Conservation (phyloP, 2,113 vertebrate species). For the Megaceryle torquata region DNA sequence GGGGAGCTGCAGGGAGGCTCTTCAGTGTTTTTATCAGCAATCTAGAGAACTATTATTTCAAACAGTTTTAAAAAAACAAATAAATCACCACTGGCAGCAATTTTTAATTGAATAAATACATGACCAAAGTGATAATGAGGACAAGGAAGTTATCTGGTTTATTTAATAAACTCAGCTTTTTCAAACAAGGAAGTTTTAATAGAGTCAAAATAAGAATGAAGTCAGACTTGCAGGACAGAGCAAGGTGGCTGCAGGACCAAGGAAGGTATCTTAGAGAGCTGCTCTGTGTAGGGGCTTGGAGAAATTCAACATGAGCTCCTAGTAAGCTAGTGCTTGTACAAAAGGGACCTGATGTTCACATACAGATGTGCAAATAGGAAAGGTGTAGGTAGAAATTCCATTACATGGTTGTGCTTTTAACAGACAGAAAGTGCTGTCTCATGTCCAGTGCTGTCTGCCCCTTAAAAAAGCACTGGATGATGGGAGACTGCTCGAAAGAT, state of each 20-base stretch:
- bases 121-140: not conserved
- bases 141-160: not conserved
- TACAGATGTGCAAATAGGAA: not conserved
- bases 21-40: not conserved
- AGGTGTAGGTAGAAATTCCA: not conserved
- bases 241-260: not conserved
- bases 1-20: not conserved
- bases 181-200: not conserved
- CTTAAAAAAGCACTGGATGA: not conserved
- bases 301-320: not conserved
- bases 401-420: accelerated
- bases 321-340: not conserved
- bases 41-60: not conserved
- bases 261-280: not conserved
- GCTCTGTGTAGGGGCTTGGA: not conserved
- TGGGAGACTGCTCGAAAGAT: not conserved
- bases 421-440: not conserved
- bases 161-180: not conserved
- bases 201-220: not conserved
- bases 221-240: not conserved
- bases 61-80: not conserved
- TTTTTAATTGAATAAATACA: slow-evolving; percentile 1
- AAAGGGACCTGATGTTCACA: not conserved
- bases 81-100: not conserved
- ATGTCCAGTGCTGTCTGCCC: not conserved